Evolutionary conservation across 2,113 vertebrate genomes (phyloP).

Genomic region (Cygnus atratus): DNA sequence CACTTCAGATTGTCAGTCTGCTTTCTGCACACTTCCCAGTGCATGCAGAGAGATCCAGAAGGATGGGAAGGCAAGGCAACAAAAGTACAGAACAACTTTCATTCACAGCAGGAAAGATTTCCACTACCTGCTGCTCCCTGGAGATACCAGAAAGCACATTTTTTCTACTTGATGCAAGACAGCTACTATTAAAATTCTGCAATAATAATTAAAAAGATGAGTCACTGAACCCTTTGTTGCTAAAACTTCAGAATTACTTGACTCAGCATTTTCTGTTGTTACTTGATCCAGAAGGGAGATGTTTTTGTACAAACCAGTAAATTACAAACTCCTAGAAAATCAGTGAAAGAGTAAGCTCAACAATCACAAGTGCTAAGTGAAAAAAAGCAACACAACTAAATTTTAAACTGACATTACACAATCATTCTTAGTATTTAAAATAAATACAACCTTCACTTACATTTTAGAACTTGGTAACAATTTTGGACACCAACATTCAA

Average conservation of each 20-base stretch:
- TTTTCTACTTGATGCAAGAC: not conserved
- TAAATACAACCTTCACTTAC: not conserved
- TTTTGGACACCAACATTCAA: not conserved
- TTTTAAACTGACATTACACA: not conserved
- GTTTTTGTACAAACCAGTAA: not conserved
- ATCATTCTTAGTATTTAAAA: not conserved
- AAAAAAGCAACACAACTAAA: not conserved
- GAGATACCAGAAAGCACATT: not conserved
- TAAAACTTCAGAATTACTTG: not conserved
- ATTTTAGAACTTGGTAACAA: not conserved
- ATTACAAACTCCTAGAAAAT: not conserved
- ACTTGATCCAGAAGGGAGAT: too few species aligned
- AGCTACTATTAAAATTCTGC: not conserved
- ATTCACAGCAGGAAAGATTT: not conserved
- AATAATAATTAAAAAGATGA: not conserved
- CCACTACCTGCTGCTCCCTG: not conserved
- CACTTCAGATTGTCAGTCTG: not conserved
- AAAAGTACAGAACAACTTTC: not conserved
- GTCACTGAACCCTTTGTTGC: not conserved
- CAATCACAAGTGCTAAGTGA: fast-evolving
- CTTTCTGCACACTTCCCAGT: not conserved
- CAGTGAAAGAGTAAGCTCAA: not conserved
- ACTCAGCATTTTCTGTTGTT: not conserved
- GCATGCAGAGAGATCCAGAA: not conserved
- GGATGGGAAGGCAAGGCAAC: not conserved